phyloP scores from a whole-genome alignment of 1,140 invertebrate genomes.

The Megalopta genalis region DNA sequence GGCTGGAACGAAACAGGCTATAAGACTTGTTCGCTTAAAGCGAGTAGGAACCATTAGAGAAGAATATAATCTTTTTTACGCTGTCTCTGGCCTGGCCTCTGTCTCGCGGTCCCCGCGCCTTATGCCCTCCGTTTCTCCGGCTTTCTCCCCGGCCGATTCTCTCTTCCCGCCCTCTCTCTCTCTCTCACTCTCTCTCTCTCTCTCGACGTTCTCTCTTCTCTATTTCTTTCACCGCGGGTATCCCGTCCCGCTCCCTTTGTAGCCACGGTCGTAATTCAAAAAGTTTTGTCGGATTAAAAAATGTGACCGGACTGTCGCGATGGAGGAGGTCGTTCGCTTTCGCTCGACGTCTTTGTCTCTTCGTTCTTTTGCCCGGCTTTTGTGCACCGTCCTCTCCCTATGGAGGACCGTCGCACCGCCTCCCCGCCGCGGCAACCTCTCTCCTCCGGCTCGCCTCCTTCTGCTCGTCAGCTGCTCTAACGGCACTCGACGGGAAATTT shows the following conservation, averaged over 20 bases:
- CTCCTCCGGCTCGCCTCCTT: too few relatives aligned
- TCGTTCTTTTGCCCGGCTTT: neutral
- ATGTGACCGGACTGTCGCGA: slow-evolving; percentile 46
- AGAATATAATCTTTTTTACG: slow-evolving; percentile 45
- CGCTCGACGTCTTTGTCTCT: slow-evolving; percentile 11
- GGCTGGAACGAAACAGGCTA: slow-evolving; percentile 22
- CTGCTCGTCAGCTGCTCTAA: neutral
- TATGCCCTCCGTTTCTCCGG: slow-evolving; percentile 22
- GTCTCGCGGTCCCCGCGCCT: neutral
- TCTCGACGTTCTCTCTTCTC: neutral
- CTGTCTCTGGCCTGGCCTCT: neutral
- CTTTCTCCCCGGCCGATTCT: neutral
- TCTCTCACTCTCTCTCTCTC: neutral
- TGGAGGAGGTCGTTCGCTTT: slow-evolving; percentile 9
- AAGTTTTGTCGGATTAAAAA: slow-evolving; percentile 69
- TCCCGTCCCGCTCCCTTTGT: slow-evolving; percentile 11
- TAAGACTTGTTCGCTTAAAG: slow-evolving; percentile 36
- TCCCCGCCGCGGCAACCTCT: too few relatives aligned
- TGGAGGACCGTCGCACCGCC: neutral
- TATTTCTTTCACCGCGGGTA: too few relatives aligned
- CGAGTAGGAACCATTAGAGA: slow-evolving; percentile 47
- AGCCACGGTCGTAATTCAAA: slow-evolving; percentile 61
- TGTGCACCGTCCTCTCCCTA: neutral
- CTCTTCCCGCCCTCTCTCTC: neutral
- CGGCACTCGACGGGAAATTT: neutral